Percentiles rank a stretch among this genome's conserved stretches.
These are phyloP conservation scores for Dasysyrphus albostriatus DNA, from an alignment of 2,888 invertebrate species.

Conservation along the genomic window DNA sequence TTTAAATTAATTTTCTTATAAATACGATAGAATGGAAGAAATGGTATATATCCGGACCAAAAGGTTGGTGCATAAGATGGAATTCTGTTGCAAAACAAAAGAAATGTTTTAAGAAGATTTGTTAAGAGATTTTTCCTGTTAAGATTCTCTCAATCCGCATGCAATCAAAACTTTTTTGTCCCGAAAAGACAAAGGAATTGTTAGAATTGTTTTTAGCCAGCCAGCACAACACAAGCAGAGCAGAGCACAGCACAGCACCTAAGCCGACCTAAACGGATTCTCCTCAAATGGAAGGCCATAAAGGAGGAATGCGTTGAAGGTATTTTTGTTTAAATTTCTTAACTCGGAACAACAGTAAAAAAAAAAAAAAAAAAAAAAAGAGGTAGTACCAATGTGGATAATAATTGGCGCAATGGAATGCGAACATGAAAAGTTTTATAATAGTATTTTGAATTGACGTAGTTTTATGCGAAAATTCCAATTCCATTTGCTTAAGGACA, in stretches of 20 bases:
- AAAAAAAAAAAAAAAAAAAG: not conserved
- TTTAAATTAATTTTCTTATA: conserved; percentile 65
- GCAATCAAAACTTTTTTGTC: conserved; percentile 62
- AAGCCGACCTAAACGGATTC: conserved; percentile 37
- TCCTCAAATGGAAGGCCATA: conserved; percentile 48
- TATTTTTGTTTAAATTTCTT: conserved; percentile 48
- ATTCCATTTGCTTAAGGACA: conserved; percentile 23
- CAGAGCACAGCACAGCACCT: conserved; percentile 6
- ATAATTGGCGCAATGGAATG: conserved; percentile 44
- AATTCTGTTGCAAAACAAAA: conserved; percentile 18
- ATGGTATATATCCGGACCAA: not conserved
- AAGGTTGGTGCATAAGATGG: conserved; percentile 6
- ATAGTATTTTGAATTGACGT: conserved; percentile 35
- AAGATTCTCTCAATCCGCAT: conserved; percentile 58
- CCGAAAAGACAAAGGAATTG: conserved; percentile 49
- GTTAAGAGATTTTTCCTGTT: conserved; percentile 36
- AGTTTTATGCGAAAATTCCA: conserved; percentile 26
- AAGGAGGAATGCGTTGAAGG: conserved; percentile 31
- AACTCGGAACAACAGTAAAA: not conserved
- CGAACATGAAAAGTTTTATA: conserved; percentile 27
- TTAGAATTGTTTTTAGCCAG: conserved; percentile 31
- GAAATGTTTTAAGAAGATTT: conserved; percentile 53
- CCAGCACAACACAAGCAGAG: conserved; percentile 6
- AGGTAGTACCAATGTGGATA: not conserved
- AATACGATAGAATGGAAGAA: conserved; percentile 16